Evolutionary conservation across 2,113 vertebrate species (phyloP).

Genomic region (Emydocephalus ijimae): DNA sequence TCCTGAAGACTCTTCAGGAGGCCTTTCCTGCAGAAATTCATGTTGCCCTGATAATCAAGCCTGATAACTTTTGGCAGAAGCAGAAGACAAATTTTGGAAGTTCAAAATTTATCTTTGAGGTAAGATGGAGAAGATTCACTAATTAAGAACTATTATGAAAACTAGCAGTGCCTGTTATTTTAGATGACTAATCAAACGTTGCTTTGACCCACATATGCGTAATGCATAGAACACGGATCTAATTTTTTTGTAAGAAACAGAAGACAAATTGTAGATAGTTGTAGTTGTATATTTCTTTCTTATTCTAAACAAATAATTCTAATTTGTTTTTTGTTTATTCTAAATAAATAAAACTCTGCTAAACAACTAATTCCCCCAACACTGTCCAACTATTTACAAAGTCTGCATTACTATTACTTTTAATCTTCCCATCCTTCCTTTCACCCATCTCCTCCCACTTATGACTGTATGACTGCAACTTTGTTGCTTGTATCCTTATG

Average conservation of each 20-base stretch:
- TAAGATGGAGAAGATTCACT: conserved; percentile 52
- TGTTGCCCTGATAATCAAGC: conserved; percentile 98
- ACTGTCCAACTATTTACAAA: no score
- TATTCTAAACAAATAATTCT: no score
- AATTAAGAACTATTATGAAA: not conserved
- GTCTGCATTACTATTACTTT: no score
- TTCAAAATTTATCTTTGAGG: conserved; percentile 99
- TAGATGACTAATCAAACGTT: not conserved
- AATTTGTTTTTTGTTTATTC: no score
- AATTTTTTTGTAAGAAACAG: not conserved
- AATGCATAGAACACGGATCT: not conserved
- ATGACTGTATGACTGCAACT: no score
- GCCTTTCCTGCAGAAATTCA: conserved; percentile 94
- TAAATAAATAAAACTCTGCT: no score
- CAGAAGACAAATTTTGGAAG: conserved; percentile 99
- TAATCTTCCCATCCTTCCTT: no score
- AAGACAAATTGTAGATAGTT: not conserved
- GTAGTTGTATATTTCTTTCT: not conserved
- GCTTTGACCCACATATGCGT: not conserved
- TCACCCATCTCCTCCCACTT: no score
- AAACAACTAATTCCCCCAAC: no score
- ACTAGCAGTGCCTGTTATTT: not conserved
- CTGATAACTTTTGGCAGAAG: conserved; percentile 99
- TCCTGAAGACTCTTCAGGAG: conserved; percentile 97
- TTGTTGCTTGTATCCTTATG: no score